phyloP scores from a whole-genome alignment of 2,888 invertebrate genomes.

The Troglohyphantes excavatus region DNA sequence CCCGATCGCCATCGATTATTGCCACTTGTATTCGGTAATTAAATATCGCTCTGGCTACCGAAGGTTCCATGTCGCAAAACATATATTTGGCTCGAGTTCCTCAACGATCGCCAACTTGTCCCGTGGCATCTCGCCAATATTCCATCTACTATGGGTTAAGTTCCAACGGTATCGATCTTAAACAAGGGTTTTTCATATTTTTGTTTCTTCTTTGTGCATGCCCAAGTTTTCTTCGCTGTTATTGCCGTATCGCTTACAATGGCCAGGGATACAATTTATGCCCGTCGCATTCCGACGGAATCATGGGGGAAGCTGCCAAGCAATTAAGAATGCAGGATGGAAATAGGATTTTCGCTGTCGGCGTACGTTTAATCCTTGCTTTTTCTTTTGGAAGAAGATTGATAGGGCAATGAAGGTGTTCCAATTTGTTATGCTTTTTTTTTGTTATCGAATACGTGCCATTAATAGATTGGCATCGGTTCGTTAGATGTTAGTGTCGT shows the following conservation, averaged over 20 bases:
- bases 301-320: slow-evolving; percentile 35
- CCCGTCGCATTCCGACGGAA: slow-evolving; percentile 5
- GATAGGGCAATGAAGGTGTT: background rate
- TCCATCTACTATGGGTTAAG: slow-evolving; percentile 23
- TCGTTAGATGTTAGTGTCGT: no score
- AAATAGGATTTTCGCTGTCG: slow-evolving; percentile 21
- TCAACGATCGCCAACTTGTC: slow-evolving; percentile 19
- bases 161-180: slow-evolving; percentile 44
- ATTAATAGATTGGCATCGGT: slow-evolving; percentile 20
- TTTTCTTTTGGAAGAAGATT: slow-evolving; percentile 18
- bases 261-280: slow-evolving; percentile 40
- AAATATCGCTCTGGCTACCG: slow-evolving; percentile 35
- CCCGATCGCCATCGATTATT: slow-evolving; percentile 26
- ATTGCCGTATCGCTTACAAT: slow-evolving; percentile 14
- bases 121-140: slow-evolving; percentile 59
- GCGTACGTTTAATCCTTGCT: slow-evolving; percentile 32
- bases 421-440: background rate
- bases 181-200: slow-evolving; percentile 19
- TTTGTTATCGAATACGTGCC: slow-evolving; percentile 2
- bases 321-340: slow-evolving; percentile 42
- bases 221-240: slow-evolving; percentile 20
- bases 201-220: slow-evolving; percentile 10
- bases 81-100: slow-evolving; percentile 49
- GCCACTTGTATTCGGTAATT: slow-evolving; percentile 40
- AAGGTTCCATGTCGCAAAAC: slow-evolving; percentile 38